Evolutionary conservation across 2,113 vertebrate genomes (phyloP).

Genomic region (Hymenochirus boettgeri): DNA sequence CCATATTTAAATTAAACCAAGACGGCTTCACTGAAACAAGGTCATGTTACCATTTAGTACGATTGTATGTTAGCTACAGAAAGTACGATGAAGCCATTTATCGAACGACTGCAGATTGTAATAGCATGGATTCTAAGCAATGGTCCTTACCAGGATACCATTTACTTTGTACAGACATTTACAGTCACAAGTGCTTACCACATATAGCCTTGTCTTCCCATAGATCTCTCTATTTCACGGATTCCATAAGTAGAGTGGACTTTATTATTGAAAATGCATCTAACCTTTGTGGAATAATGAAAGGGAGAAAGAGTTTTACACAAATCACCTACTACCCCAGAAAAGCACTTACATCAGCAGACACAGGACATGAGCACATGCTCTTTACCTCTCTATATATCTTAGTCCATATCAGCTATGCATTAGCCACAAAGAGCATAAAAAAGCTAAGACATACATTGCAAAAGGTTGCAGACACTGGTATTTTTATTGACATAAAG

Average conservation of each 20-base stretch:
- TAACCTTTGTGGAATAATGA: conserved; percentile 42
- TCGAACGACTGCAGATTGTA: conserved; percentile 77
- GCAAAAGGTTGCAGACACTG: conserved; percentile 50
- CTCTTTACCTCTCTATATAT: conserved; percentile 54
- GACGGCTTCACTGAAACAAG: conserved; percentile 71
- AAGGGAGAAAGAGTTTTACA: conserved; percentile 45
- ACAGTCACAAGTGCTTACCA: conserved; percentile 62
- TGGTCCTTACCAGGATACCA: conserved; percentile 52
- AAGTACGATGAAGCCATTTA: conserved; percentile 67
- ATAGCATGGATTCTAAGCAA: conserved; percentile 42
- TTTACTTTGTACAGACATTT: conserved; percentile 69
- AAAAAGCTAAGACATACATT: conserved; percentile 65
- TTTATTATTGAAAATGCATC: conserved; percentile 63
- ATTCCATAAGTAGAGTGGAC: conserved; percentile 61
- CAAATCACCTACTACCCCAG: conserved; percentile 70
- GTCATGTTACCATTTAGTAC: conserved; percentile 73
- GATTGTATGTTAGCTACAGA: conserved; percentile 56
- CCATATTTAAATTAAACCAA: too few species aligned
- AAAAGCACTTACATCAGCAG: conserved; percentile 54
- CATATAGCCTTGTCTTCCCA: conserved; percentile 63
- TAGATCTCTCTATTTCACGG: conserved; percentile 46
- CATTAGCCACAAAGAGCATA: conserved; percentile 61
- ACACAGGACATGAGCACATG: background rate
- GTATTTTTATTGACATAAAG: background rate
- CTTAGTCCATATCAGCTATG: conserved; percentile 74